These are phyloP conservation scores for Campopleginae sp. DNA, from an alignment of 2,888 invertebrate genomes.

Conservation along the genomic window DNA sequence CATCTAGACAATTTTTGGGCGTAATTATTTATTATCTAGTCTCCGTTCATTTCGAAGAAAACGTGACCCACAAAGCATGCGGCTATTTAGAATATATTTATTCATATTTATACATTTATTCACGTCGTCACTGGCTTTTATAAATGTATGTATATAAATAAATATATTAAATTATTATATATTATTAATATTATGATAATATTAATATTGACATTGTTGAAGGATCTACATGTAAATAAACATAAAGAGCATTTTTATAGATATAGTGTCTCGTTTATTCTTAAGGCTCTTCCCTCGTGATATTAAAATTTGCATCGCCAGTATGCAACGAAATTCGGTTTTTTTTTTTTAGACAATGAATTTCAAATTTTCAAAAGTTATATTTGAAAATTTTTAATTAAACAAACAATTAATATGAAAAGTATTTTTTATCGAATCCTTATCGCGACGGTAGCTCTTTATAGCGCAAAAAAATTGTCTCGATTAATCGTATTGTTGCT, in stretches of 20 bases:
- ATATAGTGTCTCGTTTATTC: conserved; percentile 64
- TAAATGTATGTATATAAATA: conserved; percentile 24
- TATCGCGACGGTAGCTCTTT: not conserved
- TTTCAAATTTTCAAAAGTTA: too few relatives aligned
- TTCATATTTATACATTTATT: conserved; percentile 51
- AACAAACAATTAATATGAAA: too few relatives aligned
- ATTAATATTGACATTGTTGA: conserved; percentile 80
- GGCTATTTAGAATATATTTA: conserved; percentile 75
- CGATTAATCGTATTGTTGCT: not conserved
- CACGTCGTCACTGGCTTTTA: not conserved
- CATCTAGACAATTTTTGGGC: conserved; percentile 72
- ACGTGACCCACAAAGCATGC: conserved; percentile 75
- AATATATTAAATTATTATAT: conserved; percentile 55
- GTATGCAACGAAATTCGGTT: too few relatives aligned
- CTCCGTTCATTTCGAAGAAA: conserved; percentile 73
- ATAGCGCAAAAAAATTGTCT: not conserved
- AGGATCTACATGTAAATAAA: conserved; percentile 82
- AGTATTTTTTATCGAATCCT: not conserved
- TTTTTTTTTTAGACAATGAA: too few relatives aligned
- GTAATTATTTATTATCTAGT: conserved; percentile 74
- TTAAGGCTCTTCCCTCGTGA: not conserved
- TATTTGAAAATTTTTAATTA: too few relatives aligned
- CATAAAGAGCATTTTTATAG: conserved; percentile 82
- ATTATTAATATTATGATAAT: conserved; percentile 76
- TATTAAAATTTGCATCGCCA: too few relatives aligned